Evolutionary conservation across 2,888 invertebrate species (phyloP), one percentile per base, ranked within the genome.

Genomic region (Eledona agricola): DNA sequence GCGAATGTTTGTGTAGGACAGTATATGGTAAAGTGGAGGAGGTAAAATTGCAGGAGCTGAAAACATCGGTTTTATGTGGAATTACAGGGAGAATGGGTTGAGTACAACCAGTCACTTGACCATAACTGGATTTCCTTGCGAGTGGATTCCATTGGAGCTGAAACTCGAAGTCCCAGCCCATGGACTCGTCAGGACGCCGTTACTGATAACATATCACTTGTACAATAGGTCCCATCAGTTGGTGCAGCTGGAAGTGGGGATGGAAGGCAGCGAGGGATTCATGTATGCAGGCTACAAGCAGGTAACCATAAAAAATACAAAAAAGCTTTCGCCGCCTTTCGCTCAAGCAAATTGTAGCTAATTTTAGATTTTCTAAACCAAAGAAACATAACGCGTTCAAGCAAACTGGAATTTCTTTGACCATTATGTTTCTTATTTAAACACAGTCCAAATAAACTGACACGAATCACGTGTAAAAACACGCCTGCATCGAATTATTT

Each of bases 211-310:
- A 40, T 90, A 91, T 71, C 81, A 81, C 58, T 77, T 94, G 45
- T 80, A 81, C 68, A 93, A 93, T 69, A 83, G 86, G 62, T 87
- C 89, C 0, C 79, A 81, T 31, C 83, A 81, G 51, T 83, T 92
- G 22, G 82, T 90, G 50, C 86, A 90, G 55, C 77, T 93, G 19
- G 85, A 83, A 63, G 77, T 92, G 22, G 83, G 81, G 40, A 87
- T 93, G 78, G 92, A 93, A 64, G 86, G 88, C 3, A 89, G 86
- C 51, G 95, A 96, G 73, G 90, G 89, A 23, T 96, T 96, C 73
- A 95, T 96, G 89, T 96, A 93, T 78, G 88, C 96, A 53, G 96
- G 96, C 1, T 93, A 94, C 70, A 95, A 93, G 78, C 92, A 94
- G 81, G 88, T 89, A 69, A 51, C 11, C 1, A 5, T n/a, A n/a